Conservation (phyloP, 2,797 vertebrate species). For the Notolabrus celidotus region DNA sequence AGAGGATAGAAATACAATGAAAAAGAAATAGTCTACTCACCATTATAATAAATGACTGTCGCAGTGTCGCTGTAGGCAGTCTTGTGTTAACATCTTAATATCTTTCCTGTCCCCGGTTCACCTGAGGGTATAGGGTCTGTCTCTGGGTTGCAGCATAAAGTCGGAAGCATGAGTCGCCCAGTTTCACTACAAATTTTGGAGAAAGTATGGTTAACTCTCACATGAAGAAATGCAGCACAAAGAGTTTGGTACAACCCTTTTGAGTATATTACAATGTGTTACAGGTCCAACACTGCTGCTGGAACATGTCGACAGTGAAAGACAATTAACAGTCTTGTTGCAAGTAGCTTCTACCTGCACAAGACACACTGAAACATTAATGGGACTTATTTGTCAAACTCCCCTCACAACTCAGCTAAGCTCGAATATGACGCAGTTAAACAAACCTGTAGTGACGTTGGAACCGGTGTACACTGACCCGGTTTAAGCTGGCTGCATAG, state of each 20-base stretch:
- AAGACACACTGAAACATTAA: background rate
- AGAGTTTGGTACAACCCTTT: background rate
- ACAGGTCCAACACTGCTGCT: background rate
- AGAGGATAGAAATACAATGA: background rate
- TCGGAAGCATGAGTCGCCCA: constrained; percentile 3
- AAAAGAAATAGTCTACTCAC: constrained; percentile 14
- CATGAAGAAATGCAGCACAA: background rate
- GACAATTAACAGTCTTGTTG: background rate
- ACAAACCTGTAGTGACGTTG: no score
- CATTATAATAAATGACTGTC: constrained; percentile 8
- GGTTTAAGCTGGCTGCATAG: no score
- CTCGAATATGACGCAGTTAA: no score
- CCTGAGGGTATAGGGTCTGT: no score
- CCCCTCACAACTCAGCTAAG: no score
- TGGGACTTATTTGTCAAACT: background rate
- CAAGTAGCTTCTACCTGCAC: background rate
- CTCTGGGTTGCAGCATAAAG: no score
- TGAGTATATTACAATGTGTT: background rate
- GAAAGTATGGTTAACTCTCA: background rate
- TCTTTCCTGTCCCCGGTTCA: background rate
- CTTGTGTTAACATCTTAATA: constrained; percentile 9
- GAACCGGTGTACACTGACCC: no score
- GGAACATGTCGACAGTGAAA: background rate
- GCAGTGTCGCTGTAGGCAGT: background rate
- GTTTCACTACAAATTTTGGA: background rate